These are phyloP conservation scores for Thelaira solivaga DNA, from an alignment of 2,888 invertebrate species.

Conservation along the genomic window DNA sequence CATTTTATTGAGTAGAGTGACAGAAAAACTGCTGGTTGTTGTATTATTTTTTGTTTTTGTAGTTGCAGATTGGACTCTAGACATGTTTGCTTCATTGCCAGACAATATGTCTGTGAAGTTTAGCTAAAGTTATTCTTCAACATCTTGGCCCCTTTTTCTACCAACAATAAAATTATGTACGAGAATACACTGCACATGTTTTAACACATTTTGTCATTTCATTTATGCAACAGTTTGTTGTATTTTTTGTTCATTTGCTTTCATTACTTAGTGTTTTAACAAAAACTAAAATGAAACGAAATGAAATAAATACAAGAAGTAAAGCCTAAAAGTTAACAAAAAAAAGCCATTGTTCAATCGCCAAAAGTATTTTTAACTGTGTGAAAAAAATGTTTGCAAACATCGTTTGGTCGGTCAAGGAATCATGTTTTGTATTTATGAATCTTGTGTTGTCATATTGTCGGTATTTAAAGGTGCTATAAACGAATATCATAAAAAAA, in stretches of 20 bases:
- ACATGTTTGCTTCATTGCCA: slow-evolving; percentile 64
- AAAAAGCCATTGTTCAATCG: slow-evolving; percentile 41
- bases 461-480: slow-evolving; percentile 63
- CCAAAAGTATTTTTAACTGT: slow-evolving; percentile 30
- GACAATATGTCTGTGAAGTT: slow-evolving; percentile 63
- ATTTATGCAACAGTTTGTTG: slow-evolving; percentile 71
- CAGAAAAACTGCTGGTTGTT: background rate
- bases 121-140: slow-evolving; percentile 1
- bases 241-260: background rate
- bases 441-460: slow-evolving; percentile 62
- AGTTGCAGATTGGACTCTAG: slow-evolving; percentile 25
- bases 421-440: slow-evolving; percentile 63
- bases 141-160: slow-evolving; percentile 27
- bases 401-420: slow-evolving; percentile 46
- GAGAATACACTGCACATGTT: too few species aligned
- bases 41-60: background rate
- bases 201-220: slow-evolving; percentile 69
- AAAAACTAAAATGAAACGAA: background rate
- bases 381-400: slow-evolving; percentile 34
- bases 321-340: slow-evolving; percentile 5
- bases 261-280: slow-evolving; percentile 44
- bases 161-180: background rate
- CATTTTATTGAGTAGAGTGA: too few species aligned
- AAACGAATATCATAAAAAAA: slow-evolving; percentile 62
- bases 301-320: slow-evolving; percentile 8